Conservation (phyloP, 2,113 vertebrate species). For the Deroptyus accipitrinus region DNA sequence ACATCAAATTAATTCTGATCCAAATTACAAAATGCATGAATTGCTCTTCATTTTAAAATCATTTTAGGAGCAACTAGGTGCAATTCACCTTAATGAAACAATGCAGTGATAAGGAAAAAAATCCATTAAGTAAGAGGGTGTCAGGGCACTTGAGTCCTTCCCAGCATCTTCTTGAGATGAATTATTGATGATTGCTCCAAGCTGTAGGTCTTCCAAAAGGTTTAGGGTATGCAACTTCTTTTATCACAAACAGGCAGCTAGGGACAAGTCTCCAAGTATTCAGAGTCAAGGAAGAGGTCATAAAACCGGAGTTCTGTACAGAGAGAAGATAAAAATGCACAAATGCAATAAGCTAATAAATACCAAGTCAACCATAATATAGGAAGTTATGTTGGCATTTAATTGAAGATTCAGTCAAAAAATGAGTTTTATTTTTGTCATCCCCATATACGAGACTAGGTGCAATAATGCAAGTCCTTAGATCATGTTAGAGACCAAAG, state of each 20-base stretch:
- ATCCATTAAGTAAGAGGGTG: not conserved
- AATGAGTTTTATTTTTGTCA: not conserved
- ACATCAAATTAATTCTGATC: not conserved
- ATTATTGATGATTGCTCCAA: not conserved
- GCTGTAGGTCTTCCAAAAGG: not conserved
- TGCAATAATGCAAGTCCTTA: not conserved
- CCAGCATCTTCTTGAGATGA: not conserved
- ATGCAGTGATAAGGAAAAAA: not conserved
- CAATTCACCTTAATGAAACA: not conserved
- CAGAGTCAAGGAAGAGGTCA: not conserved
- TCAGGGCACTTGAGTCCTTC: not conserved
- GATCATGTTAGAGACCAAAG: not conserved
- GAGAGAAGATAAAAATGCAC: not conserved
- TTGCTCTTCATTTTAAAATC: not conserved
- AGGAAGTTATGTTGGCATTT: not conserved
- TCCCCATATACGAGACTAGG: not conserved
- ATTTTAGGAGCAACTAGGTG: not conserved
- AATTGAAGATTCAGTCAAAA: not conserved
- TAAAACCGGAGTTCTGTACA: not conserved
- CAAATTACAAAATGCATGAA: not conserved
- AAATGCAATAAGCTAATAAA: not conserved
- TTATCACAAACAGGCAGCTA: not conserved
- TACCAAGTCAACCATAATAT: not conserved
- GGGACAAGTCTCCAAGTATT: not conserved
- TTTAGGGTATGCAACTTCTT: not conserved